Percentiles rank a stretch among this genome's conserved stretches.
Evolutionary conservation across 2,797 vertebrate species (phyloP).

Genomic region (Cossypha heuglini): DNA sequence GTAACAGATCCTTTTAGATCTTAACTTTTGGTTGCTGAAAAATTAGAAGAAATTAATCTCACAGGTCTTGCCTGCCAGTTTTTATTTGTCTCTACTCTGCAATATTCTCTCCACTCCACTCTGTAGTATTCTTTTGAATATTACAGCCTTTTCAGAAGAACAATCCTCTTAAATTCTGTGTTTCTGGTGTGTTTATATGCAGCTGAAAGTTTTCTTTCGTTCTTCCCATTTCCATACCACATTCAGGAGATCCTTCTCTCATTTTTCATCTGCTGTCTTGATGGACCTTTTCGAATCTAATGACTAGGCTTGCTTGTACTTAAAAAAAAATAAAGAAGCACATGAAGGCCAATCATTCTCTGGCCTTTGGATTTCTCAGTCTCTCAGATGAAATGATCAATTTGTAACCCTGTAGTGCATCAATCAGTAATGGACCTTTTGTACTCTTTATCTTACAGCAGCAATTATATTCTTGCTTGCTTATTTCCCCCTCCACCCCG

Average conservation of each 20-base stretch:
- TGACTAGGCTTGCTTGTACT: background rate
- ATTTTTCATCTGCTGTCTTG: background rate
- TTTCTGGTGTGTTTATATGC: background rate
- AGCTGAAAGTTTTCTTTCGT: background rate
- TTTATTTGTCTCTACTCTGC: background rate
- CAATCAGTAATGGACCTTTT: background rate
- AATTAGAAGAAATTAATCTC: background rate
- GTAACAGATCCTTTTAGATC: background rate
- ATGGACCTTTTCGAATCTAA: background rate
- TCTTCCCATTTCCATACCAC: background rate
- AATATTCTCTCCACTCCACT: too few relatives aligned
- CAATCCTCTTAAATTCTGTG: background rate
- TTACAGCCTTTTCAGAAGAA: background rate
- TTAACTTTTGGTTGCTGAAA: background rate
- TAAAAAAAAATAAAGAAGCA: background rate
- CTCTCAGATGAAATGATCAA: background rate
- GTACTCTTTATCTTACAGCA: background rate
- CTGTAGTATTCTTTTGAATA: background rate
- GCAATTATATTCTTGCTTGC: constrained; percentile 1
- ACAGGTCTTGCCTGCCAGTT: background rate
- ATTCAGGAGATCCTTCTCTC: background rate
- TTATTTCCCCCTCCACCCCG: background rate
- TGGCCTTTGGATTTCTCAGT: background rate
- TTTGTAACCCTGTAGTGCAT: background rate
- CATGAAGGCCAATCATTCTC: background rate